These are phyloP conservation scores for Marmota monax DNA, from an alignment of 2,113 vertebrate species.

Conservation along the genomic window DNA sequence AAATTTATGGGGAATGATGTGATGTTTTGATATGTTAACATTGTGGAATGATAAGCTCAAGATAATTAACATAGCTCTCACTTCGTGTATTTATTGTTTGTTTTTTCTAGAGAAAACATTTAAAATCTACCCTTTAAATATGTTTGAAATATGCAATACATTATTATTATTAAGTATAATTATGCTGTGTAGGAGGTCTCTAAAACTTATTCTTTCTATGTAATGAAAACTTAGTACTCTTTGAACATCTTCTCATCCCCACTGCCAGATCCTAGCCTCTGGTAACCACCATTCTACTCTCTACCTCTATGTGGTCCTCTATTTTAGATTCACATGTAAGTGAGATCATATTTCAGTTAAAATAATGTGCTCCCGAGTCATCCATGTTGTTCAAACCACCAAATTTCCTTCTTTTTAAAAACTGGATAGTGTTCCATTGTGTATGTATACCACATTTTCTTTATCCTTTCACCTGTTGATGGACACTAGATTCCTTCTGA, in stretches of 20 bases:
- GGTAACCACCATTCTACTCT: not conserved
- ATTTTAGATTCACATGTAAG: not conserved
- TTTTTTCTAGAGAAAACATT: not conserved
- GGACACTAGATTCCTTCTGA: not conserved
- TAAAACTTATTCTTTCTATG: not conserved
- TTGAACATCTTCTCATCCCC: not conserved
- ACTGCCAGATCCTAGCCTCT: accelerated
- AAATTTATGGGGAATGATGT: not conserved
- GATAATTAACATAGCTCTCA: not conserved
- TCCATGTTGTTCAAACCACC: not conserved
- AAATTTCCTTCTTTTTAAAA: not conserved
- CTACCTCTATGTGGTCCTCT: not conserved
- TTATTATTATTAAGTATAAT: not conserved
- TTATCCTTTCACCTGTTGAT: not conserved
- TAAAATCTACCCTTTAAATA: not conserved
- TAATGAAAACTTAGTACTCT: not conserved
- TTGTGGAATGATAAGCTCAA: not conserved
- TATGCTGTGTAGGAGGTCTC: not conserved
- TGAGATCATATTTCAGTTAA: not conserved
- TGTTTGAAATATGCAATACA: not conserved
- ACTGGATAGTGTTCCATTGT: not conserved
- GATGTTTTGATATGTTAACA: not conserved
- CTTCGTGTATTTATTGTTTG: not conserved
- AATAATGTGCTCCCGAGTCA: not conserved
- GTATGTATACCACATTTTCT: not conserved